Evolutionary conservation across 1,140 invertebrate genomes (phyloP).

Genomic region (Macrocentrus cingulum): DNA sequence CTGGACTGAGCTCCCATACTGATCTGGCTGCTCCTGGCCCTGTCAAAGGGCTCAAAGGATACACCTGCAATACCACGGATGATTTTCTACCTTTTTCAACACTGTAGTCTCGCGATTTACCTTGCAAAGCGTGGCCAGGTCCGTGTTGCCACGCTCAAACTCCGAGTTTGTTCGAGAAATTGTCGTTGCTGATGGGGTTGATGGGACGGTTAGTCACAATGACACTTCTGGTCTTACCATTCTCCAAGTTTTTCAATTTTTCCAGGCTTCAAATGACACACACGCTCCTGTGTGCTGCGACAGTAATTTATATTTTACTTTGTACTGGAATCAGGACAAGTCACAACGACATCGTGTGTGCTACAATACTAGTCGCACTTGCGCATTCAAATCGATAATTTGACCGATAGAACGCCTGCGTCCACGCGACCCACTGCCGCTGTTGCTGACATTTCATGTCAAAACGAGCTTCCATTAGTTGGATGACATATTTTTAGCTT

Average conservation of each 20-base stretch:
- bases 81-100: background rate
- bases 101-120: slow-evolving; percentile 36
- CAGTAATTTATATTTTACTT: slow-evolving; percentile 14
- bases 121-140: slow-evolving; percentile 56
- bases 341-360: slow-evolving; percentile 11
- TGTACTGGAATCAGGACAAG: background rate
- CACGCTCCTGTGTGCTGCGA: background rate
- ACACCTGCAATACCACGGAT: slow-evolving; percentile 40
- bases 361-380: slow-evolving; percentile 31
- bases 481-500: slow-evolving; percentile 5
- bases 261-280: background rate
- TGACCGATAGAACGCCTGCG: slow-evolving; percentile 35
- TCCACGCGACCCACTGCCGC: slow-evolving; percentile 16
- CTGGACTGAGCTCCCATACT: slow-evolving; percentile 74
- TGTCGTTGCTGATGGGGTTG: slow-evolving; percentile 28
- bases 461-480: background rate
- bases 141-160: slow-evolving; percentile 50
- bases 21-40: slow-evolving; percentile 82
- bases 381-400: slow-evolving; percentile 56
- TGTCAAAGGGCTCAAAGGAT: slow-evolving; percentile 59
- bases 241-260: slow-evolving; percentile 5
- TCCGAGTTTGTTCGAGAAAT: slow-evolving; percentile 38
- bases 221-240: slow-evolving; percentile 42
- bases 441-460: slow-evolving; percentile 5
- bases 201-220: slow-evolving; percentile 46